A percentile compares a stretch with the other conserved stretches of the same genome.
phyloP scores from a whole-genome alignment of 2,113 vertebrate genomes.

The Noctilio leporinus region DNA sequence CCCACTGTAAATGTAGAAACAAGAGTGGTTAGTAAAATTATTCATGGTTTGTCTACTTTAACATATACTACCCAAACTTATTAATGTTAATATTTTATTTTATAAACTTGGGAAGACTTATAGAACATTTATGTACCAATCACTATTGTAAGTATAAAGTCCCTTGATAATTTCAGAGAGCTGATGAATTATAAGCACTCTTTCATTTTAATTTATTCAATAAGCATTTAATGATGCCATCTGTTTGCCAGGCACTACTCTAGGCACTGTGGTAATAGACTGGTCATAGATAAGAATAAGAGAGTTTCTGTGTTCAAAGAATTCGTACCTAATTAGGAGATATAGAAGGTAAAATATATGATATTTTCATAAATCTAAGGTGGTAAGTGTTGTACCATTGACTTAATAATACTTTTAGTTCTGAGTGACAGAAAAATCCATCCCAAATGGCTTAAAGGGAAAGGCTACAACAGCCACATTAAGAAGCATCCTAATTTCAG shows the following conservation, averaged over 20 bases:
- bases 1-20: background rate
- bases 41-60: background rate
- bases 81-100: conserved; percentile 1
- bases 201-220: background rate
- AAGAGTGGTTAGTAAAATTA: background rate
- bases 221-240: background rate
- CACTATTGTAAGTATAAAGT: background rate
- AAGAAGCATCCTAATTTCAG: background rate
- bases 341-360: background rate
- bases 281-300: background rate
- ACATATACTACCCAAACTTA: background rate
- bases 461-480: background rate
- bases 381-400: background rate
- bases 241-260: background rate
- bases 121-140: background rate
- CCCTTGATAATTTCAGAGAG: background rate
- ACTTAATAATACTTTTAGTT: background rate
- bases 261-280: background rate
- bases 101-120: background rate
- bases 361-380: background rate
- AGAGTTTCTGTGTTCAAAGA: background rate
- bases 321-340: background rate
- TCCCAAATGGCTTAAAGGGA: background rate
- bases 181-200: background rate
- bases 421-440: conserved; percentile 34